These are phyloP conservation scores for Clarias magur DNA, from an alignment of 2,113 vertebrate genomes.

Conservation along the genomic window DNA sequence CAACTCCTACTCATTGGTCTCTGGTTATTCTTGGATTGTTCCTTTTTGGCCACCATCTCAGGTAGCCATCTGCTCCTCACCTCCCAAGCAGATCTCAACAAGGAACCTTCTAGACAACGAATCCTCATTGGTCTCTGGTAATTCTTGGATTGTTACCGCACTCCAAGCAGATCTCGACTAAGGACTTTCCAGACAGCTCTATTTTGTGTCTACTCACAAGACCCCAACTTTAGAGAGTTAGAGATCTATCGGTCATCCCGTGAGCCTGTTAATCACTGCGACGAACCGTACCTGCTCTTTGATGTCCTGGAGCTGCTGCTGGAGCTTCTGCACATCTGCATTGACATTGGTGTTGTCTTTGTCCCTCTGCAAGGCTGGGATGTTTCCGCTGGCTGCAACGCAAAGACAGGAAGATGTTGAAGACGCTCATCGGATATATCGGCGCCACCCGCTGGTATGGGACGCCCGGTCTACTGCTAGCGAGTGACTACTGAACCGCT, in stretches of 20 bases:
- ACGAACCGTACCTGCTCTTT: slow-evolving; percentile 88
- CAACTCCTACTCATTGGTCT: neutral
- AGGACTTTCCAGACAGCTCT: neutral
- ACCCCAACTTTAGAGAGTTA: neutral
- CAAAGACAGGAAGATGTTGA: slow-evolving; percentile 17
- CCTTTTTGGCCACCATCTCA: neutral
- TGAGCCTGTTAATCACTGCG: neutral
- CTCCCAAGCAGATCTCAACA: neutral
- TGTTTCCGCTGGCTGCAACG: slow-evolving; percentile 88
- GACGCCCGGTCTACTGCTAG: slow-evolving; percentile 7
- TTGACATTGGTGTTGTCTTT: slow-evolving; percentile 99
- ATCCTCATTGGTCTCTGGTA: neutral
- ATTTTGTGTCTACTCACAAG: neutral
- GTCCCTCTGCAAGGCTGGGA: slow-evolving; percentile 93
- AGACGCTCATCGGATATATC: neutral
- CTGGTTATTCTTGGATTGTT: neutral
- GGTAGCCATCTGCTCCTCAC: neutral
- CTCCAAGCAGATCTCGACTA: neutral
- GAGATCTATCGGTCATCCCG: too few species aligned
- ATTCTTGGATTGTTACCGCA: neutral
- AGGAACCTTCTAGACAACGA: neutral
- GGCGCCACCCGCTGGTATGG: slow-evolving; percentile 27
- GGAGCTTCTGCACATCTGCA: slow-evolving; percentile 96
- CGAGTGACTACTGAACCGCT: neutral
- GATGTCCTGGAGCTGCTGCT: slow-evolving; percentile 98